Evolutionary conservation across 2,888 invertebrate genomes (phyloP), one percentile per base, ranked within the genome.

Genomic region (Agrotis clavis): DNA sequence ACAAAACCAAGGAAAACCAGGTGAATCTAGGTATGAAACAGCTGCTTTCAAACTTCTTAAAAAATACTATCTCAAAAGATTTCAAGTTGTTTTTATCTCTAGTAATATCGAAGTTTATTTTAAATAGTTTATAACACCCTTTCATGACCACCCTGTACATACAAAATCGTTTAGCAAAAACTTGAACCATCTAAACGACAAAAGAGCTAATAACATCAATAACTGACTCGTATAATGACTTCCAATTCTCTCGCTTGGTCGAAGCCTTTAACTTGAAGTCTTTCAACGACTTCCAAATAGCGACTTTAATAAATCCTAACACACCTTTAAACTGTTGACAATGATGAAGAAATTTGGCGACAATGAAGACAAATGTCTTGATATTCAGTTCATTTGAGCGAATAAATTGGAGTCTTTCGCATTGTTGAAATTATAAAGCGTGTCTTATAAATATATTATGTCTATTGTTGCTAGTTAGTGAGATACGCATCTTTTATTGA

Each of bases 141-240:
- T 61, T 47, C 48, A 18, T 5, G 56, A 81, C 6, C 94, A 91
- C 0, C 84, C 91, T 93, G 89, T 95, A 92, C 76, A 81, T 81
- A 16, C n/a, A 77, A 85, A 86, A 90, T 85, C 90, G 87, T 92
- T 93, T 91, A 91, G 88, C 88, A 86, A 87, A 88, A 90, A 90
- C 89, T 88, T 89, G 87, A 88, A 90, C 86, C 90, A 84, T 88
- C 86, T 91, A 88, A 89, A 86, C 83, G 88, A 94, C 92, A 95
- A 94, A 90, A 85, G 88, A 82, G 77, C 88, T 91, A 93, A 93
- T 93, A 93, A 89, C 89, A 91, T 92, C 90, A 89, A 92, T 91
- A 92, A 90, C 87, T 72, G 86, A 86, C 81, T 88, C 88, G 79
- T 87, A 89, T 89, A 90, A 89, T 87, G 83, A 89, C 88, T 76